These are phyloP conservation scores for Drosophila melanosoma DNA, from an alignment of 2,888 invertebrate genomes.

Conservation along the genomic window DNA sequence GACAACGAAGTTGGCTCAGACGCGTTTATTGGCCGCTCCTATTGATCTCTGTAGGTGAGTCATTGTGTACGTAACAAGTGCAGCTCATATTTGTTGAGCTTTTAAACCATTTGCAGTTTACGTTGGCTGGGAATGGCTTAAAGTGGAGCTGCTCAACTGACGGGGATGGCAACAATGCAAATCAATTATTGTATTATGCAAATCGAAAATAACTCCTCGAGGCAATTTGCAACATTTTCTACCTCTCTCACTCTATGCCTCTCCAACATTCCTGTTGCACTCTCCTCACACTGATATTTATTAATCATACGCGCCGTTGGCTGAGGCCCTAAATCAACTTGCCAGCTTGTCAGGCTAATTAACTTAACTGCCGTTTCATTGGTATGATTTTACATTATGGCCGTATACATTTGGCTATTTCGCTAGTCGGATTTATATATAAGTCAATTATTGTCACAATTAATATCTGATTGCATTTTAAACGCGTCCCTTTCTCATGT, in stretches of 20 bases:
- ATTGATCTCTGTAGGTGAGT: conserved; percentile 17
- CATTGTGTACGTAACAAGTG: neutral
- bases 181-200: conserved; percentile 64
- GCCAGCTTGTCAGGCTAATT: conserved; percentile 53
- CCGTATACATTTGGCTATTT: neutral
- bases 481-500: conserved; percentile 15
- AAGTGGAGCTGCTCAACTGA: neutral
- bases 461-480: conserved; percentile 74
- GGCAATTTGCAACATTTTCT: conserved; percentile 26
- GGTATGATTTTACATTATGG: conserved; percentile 17
- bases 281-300: conserved; percentile 14
- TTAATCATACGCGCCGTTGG: conserved; percentile 72
- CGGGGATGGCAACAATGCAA: conserved; percentile 10
- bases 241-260: neutral
- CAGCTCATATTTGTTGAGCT: too few species aligned
- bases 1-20: neutral
- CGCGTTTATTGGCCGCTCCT: neutral
- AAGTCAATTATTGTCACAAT: conserved; percentile 77
- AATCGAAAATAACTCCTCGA: conserved; percentile 47
- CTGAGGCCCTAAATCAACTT: conserved; percentile 66
- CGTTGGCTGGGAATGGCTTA: neutral
- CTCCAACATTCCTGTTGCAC: neutral
- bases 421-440: conserved; percentile 64
- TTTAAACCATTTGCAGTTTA: neutral
- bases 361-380: conserved; percentile 56